phyloP scores from a whole-genome alignment of 2,113 vertebrate species.

The Sceloporus undulatus region DNA sequence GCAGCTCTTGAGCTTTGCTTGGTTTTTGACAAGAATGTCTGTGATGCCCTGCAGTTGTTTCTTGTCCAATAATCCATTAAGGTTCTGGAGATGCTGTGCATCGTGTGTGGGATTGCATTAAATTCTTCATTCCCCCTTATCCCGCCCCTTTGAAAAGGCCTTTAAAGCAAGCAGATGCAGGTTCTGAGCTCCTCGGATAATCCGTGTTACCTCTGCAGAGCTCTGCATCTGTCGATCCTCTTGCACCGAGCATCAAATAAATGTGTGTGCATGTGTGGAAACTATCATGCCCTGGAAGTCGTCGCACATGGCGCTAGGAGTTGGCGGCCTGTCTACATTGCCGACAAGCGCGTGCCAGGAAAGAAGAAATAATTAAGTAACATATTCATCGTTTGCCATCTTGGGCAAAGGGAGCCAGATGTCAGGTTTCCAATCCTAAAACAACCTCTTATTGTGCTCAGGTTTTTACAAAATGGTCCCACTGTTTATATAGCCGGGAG shows the following conservation, averaged over 20 bases:
- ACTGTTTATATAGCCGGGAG: conserved; percentile 17
- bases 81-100: neutral
- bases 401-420: neutral
- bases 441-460: conserved; percentile 15
- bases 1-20: neutral
- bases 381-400: neutral
- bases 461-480: neutral
- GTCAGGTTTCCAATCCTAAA: neutral
- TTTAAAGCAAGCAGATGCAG: conserved; percentile 15
- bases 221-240: neutral
- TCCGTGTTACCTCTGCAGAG: neutral
- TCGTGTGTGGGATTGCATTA: neutral
- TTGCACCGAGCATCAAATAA: neutral
- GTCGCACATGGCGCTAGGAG: neutral
- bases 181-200: neutral
- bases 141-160: neutral
- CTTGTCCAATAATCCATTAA: conserved; percentile 24
- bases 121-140: neutral
- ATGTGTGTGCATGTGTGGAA: neutral
- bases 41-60: neutral
- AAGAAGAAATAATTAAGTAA: conserved; percentile 3
- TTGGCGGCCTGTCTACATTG: neutral
- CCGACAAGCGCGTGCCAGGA: neutral
- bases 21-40: conserved; percentile 2
- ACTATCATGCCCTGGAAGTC: neutral